These are phyloP conservation scores for Trematomus loennbergii DNA, from an alignment of 2,113 vertebrate species.

Conservation along the genomic window DNA sequence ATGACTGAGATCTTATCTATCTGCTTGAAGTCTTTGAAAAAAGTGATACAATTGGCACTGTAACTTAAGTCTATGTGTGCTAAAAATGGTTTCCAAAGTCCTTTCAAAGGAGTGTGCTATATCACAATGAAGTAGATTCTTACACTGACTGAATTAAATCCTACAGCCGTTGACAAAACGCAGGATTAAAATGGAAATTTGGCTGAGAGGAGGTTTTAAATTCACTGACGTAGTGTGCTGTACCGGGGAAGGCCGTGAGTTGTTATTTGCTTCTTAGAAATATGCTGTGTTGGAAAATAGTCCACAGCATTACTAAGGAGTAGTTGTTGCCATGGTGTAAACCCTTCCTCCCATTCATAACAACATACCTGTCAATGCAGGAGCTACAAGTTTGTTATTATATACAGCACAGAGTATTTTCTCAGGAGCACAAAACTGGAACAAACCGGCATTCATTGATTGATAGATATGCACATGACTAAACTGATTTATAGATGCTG, in stretches of 20 bases:
- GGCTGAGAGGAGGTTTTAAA: conserved; percentile 65
- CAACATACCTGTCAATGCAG: conserved; percentile 33
- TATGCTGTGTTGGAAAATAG: conserved; percentile 58
- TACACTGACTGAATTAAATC: conserved; percentile 68
- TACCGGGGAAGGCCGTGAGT: conserved; percentile 46
- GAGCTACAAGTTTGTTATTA: conserved; percentile 26
- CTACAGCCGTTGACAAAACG: conserved; percentile 66
- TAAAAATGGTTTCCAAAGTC: conserved; percentile 64
- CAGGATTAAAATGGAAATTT: conserved; percentile 75
- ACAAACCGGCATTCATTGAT: conserved; percentile 26
- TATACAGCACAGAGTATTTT: not conserved
- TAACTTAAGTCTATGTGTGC: conserved; percentile 52
- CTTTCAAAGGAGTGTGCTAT: conserved; percentile 64
- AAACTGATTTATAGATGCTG: conserved; percentile 43
- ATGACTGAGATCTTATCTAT: conserved; percentile 64
- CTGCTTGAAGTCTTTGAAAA: conserved; percentile 48
- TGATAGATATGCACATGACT: conserved; percentile 37
- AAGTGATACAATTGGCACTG: conserved; percentile 49
- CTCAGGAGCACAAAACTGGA: conserved; percentile 24
- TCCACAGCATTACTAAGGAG: conserved; percentile 53
- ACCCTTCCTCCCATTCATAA: conserved; percentile 55
- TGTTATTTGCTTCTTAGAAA: conserved; percentile 51
- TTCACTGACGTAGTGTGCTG: conserved; percentile 59
- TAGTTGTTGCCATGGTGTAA: conserved; percentile 63
- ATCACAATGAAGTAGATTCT: conserved; percentile 66